Conservation (phyloP, 2,888 invertebrate species). For the Pseudeuparius sepicola region DNA sequence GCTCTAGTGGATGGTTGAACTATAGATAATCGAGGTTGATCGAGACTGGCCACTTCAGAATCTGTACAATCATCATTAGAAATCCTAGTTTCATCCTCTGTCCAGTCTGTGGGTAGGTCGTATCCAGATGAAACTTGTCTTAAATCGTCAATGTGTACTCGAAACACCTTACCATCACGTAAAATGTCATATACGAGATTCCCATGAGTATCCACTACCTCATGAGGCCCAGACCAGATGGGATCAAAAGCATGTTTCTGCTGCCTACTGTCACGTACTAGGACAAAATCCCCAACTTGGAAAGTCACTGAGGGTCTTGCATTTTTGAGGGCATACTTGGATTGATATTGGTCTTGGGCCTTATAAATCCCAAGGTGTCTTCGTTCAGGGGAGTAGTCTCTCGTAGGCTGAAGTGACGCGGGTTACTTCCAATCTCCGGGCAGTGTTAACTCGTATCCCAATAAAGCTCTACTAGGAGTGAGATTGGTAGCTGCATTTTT, state of each 20-base stretch:
- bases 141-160: not conserved
- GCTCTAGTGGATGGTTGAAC: no score
- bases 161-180: not conserved
- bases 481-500: not conserved
- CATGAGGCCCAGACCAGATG: not conserved
- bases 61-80: no score
- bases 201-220: not conserved
- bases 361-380: no score
- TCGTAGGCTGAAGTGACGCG: not conserved
- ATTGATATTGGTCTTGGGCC: not conserved
- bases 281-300: not conserved
- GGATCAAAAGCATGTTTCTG: not conserved
- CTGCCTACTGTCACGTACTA: slow-evolving; percentile 1
- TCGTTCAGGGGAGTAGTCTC: no score
- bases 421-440: not conserved
- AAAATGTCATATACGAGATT: not conserved
- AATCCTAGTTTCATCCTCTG: no score
- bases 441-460: not conserved
- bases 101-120: no score
- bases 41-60: no score
- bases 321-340: not conserved
- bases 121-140: not conserved
- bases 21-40: no score
- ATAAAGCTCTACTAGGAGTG: not conserved
- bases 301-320: not conserved